A percentile compares a stretch with the other conserved stretches of the same genome.
These are phyloP conservation scores for Chlamydotis undulata DNA, from an alignment of 2,113 vertebrate genomes.

Conservation along the genomic window DNA sequence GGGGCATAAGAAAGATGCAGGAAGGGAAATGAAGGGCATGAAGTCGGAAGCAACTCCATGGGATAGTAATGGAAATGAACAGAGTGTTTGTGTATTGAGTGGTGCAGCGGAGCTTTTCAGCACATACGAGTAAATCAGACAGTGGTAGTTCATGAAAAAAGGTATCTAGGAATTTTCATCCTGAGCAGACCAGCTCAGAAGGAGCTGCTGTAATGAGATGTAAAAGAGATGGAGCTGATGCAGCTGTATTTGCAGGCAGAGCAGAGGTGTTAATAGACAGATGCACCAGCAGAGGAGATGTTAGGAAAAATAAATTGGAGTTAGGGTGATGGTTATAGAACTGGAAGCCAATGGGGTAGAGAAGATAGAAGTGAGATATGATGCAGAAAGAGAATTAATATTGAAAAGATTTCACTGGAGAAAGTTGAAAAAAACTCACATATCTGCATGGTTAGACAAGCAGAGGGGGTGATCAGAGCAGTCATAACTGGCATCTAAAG, in stretches of 20 bases:
- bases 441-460: not conserved
- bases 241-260: not conserved
- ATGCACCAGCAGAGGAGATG: constrained; percentile 16
- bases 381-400: not conserved
- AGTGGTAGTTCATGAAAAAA: not conserved
- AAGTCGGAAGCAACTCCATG: constrained; percentile 51
- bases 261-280: constrained; percentile 32
- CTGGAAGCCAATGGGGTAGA: not conserved
- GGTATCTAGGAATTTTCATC: not conserved
- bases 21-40: constrained; percentile 41
- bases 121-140: constrained; percentile 2
- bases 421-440: not conserved
- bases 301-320: constrained; percentile 16
- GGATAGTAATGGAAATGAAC: constrained; percentile 28
- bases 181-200: constrained; percentile 2
- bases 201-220: constrained; percentile 11
- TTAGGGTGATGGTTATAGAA: not conserved
- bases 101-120: constrained; percentile 9
- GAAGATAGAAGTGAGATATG: not conserved
- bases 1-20: constrained; percentile 44
- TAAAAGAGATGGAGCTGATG: not conserved
- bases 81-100: not conserved
- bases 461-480: not conserved
- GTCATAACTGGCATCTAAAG: not conserved
- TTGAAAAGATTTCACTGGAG: not conserved